Conservation (phyloP, 2,113 vertebrate species). For the Procavia capensis region DNA sequence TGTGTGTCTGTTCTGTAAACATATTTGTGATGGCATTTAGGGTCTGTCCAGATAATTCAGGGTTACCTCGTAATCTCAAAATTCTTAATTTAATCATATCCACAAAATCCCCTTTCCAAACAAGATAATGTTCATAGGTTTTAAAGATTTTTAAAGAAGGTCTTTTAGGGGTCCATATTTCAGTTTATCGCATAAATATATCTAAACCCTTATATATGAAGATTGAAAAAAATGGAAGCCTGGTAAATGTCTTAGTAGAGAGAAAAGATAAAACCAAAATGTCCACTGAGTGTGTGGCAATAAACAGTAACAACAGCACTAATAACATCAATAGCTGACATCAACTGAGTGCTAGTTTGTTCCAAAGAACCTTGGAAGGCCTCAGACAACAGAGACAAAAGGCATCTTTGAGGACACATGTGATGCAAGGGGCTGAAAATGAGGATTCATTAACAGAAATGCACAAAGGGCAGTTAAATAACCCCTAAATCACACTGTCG, state of each 20-base stretch:
- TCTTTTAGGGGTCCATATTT: background rate
- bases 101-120: no score
- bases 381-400: background rate
- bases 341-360: background rate
- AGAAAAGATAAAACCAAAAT: background rate
- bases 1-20: background rate
- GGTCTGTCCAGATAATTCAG: background rate
- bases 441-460: background rate
- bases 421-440: background rate
- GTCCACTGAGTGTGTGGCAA: background rate
- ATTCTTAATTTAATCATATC: no score
- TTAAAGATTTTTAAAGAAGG: no score
- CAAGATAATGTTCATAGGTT: no score
- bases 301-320: background rate
- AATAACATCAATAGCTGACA: background rate
- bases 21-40: background rate
- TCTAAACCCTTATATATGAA: background rate
- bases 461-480: background rate
- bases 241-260: background rate
- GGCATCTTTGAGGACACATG: background rate
- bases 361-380: background rate
- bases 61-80: no score
- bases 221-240: background rate
- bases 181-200: background rate
- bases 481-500: background rate